phyloP scores from a whole-genome alignment of 2,113 vertebrate species.

The Rallus limicola region DNA sequence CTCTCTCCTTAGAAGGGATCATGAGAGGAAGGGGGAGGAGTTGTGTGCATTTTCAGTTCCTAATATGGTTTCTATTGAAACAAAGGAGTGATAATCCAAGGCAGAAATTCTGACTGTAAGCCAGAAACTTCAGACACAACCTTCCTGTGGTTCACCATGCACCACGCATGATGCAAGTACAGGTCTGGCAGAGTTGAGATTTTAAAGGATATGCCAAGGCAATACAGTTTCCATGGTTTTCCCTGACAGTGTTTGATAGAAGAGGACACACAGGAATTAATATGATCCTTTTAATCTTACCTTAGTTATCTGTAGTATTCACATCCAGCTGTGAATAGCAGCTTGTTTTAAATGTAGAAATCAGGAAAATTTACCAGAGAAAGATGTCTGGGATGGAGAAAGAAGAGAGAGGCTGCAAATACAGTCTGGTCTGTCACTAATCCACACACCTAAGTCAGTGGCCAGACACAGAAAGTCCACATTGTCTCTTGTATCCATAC shows the following conservation, averaged over 20 bases:
- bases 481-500: not conserved
- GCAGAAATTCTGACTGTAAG: not conserved
- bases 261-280: not conserved
- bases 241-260: not conserved
- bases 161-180: not conserved
- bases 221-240: not conserved
- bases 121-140: not conserved
- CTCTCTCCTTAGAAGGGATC: not conserved
- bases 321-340: not conserved
- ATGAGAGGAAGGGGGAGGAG: not conserved
- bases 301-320: not conserved
- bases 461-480: not conserved
- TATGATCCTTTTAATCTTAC: not conserved
- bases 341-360: not conserved
- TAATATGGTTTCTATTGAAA: not conserved
- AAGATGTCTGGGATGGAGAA: not conserved
- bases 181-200: not conserved
- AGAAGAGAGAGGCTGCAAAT: not conserved
- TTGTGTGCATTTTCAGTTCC: not conserved
- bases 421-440: not conserved
- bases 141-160: not conserved
- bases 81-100: not conserved
- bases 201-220: not conserved
- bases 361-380: not conserved
- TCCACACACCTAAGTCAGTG: not conserved